Evolutionary conservation across 2,113 vertebrate species (phyloP).

Genomic region (Rhinichthys klamathensis): DNA sequence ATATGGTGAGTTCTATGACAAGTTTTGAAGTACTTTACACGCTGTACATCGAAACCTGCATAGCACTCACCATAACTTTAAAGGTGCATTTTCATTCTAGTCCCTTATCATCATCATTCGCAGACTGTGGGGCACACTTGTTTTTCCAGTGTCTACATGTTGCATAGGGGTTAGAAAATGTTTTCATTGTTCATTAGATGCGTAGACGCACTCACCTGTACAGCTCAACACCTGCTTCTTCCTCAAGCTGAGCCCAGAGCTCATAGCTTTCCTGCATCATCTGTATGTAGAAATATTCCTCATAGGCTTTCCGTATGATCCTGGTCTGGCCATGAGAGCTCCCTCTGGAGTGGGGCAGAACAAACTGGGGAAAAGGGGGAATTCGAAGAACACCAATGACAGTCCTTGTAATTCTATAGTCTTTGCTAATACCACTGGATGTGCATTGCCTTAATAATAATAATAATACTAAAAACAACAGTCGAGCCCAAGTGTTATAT

Average conservation of each 20-base stretch:
- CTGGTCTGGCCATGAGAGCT: slow-evolving; percentile 93
- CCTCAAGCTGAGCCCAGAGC: slow-evolving; percentile 84
- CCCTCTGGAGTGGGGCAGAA: slow-evolving; percentile 87
- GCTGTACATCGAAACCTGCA: neutral
- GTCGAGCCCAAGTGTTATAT: neutral
- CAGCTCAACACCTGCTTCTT: slow-evolving; percentile 75
- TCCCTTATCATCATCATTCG: neutral
- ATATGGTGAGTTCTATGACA: neutral
- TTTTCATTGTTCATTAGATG: neutral
- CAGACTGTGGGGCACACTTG: neutral
- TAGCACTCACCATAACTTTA: neutral
- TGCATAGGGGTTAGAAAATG: neutral
- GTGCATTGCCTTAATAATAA: neutral
- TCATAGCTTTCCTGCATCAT: slow-evolving; percentile 88
- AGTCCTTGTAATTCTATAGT: too few species aligned
- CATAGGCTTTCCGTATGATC: slow-evolving; percentile 85
- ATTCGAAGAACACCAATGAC: neutral
- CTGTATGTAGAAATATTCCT: slow-evolving; percentile 72
- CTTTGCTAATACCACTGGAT: too few species aligned
- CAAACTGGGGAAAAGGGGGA: slow-evolving; percentile 74
- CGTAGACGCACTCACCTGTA: slow-evolving; percentile 76
- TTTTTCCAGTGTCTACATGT: neutral
- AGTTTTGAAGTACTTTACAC: neutral
- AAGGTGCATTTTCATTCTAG: neutral
- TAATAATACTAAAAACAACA: neutral